phyloP scores from a whole-genome alignment of 2,113 vertebrate genomes.

The Gavia stellata region DNA sequence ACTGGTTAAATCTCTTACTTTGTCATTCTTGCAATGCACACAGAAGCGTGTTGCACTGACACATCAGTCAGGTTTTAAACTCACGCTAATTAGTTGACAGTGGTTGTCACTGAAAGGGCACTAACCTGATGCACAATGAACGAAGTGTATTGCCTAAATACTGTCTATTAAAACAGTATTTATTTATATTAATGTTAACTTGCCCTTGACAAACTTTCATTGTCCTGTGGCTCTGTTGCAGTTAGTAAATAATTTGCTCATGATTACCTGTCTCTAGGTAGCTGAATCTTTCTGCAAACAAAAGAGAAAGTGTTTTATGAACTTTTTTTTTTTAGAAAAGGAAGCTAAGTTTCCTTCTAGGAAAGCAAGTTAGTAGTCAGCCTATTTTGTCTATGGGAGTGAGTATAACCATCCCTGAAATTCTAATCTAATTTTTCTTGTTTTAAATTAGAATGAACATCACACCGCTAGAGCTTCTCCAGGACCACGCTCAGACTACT shows the following conservation, averaged over 20 bases:
- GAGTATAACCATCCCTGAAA: background rate
- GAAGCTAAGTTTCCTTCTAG: background rate
- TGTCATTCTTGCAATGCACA: background rate
- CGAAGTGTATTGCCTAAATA: background rate
- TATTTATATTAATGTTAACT: background rate
- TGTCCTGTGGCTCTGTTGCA: background rate
- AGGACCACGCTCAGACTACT: background rate
- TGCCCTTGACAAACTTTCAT: constrained; percentile 15
- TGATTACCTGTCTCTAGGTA: background rate
- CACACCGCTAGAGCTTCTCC: background rate
- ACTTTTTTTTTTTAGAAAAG: background rate
- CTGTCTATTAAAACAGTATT: background rate
- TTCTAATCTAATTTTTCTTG: background rate
- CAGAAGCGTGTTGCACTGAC: background rate
- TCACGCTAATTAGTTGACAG: background rate
- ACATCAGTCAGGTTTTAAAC: background rate
- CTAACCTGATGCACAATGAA: background rate
- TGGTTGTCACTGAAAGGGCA: background rate
- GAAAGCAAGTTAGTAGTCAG: background rate
- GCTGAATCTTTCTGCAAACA: background rate
- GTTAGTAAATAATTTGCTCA: constrained; percentile 39
- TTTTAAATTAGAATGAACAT: background rate
- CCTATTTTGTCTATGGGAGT: background rate
- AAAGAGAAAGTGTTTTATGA: background rate
- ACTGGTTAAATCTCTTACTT: background rate